Evolutionary conservation across 2,888 invertebrate genomes (phyloP), one percentile per base, ranked within the genome.

Genomic region (Melolontha melolontha): DNA sequence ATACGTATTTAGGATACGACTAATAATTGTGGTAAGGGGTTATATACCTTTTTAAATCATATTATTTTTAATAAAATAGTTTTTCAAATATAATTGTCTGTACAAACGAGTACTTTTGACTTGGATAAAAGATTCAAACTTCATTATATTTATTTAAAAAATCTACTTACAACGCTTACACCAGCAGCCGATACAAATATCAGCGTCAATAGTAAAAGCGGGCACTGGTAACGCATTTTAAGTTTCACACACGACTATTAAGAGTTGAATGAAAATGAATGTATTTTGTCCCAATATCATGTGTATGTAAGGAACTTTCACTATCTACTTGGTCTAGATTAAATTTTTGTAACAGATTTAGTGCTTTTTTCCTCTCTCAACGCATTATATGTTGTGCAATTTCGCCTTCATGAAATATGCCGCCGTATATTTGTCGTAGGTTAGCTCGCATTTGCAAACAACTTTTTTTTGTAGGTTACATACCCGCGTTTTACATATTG

Each of bases 371-470:
- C 41, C 22, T 27, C 41, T 41, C 22, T 17, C 22, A 17, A 7
- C 17, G n/a, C 22, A 5, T 7, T 6, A 41, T 8, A 40, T 11
- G 41, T 57, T 57, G 55, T 22, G 89, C 52, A 88, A 76, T 14
- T 89, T 85, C 77, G 89, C 86, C 74, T 90, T 29, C 89, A 14
- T 89, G 85, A 79, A 87, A 90, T 72, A 90, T 85, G 80, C 29
- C 29, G 29, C 4, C 6, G 6, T 29, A 29, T 29, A n/a, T n/a
- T n/a, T n/a, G n/a, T n/a, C n/a, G n/a, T n/a, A n/a, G n/a, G n/a
- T n/a, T n/a, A n/a, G n/a, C n/a, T n/a, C n/a, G n/a, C n/a, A n/a
- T n/a, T n/a, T n/a, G n/a, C n/a, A n/a, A n/a, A n/a, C n/a, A n/a
- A n/a, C n/a, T n/a, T n/a, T n/a, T n/a, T n/a, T n/a, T n/a, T n/a